phyloP scores from a whole-genome alignment of 2,113 vertebrate genomes.

The Capra hircus region DNA sequence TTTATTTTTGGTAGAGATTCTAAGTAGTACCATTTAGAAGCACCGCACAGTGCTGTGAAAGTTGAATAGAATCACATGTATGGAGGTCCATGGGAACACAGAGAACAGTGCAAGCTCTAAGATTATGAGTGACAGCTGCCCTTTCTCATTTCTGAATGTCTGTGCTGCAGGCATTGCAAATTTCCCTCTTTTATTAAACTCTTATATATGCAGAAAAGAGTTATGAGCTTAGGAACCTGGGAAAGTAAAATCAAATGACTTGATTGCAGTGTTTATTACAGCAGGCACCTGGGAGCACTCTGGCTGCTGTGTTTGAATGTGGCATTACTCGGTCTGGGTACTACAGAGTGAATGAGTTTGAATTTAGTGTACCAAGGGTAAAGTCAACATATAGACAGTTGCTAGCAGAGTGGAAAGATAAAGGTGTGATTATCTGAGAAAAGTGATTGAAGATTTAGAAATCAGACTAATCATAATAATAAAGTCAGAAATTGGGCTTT shows the following conservation, averaged over 20 bases:
- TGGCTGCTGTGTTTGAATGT: constrained; percentile 19
- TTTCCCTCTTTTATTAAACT: constrained; percentile 35
- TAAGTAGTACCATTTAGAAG: background rate
- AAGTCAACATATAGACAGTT: constrained; percentile 13
- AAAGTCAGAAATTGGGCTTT: constrained; percentile 35
- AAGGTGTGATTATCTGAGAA: constrained; percentile 39
- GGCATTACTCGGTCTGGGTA: constrained; percentile 35
- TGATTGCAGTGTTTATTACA: constrained; percentile 52
- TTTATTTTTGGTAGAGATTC: background rate
- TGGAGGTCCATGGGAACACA: background rate
- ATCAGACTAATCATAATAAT: constrained; percentile 42
- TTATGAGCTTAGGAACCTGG: constrained; percentile 46
- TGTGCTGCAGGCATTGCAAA: background rate
- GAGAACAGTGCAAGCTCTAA: background rate
- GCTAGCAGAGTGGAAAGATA: constrained; percentile 18
- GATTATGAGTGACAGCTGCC: background rate
- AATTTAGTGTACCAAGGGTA: constrained; percentile 35
- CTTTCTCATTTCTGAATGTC: background rate
- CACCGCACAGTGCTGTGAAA: background rate
- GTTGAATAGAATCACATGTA: background rate
- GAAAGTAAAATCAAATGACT: constrained; percentile 55
- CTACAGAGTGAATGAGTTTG: constrained; percentile 27
- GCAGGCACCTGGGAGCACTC: constrained; percentile 55
- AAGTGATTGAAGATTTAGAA: constrained; percentile 47
- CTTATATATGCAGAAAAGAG: constrained; percentile 41